These are phyloP conservation scores for Metridium senile DNA, from an alignment of 92 coral and sea anemone species.

Conservation along the genomic window DNA sequence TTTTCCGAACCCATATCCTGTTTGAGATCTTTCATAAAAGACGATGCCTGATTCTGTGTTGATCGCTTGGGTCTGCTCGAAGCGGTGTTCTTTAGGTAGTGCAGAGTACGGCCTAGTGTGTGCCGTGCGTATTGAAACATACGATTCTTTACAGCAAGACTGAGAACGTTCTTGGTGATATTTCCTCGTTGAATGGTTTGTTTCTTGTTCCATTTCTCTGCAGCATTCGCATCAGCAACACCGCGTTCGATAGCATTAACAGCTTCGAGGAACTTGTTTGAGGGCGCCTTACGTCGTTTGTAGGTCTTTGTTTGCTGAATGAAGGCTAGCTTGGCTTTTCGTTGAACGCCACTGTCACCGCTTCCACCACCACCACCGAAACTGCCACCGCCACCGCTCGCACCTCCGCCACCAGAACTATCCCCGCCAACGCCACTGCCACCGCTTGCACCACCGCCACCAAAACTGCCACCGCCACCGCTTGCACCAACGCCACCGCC, in stretches of 20 bases:
- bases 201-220: background rate
- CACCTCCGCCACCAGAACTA: no score
- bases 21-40: slow-evolving; percentile 64
- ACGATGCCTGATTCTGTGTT: slow-evolving; percentile 51
- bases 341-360: background rate
- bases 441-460: background rate
- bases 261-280: slow-evolving; percentile 78
- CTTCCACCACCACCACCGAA: no score
- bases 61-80: slow-evolving; percentile 36
- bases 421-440: background rate
- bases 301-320: slow-evolving; percentile 47
- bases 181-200: background rate
- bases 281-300: slow-evolving; percentile 63
- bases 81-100: slow-evolving; percentile 19
- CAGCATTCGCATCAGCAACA: slow-evolving; percentile 61
- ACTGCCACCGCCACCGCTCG: no score
- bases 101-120: slow-evolving; percentile 61
- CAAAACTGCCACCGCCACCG: background rate
- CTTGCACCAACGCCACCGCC: no score
- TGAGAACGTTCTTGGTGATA: slow-evolving; percentile 11
- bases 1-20: slow-evolving; percentile 50
- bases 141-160: slow-evolving; percentile 36
- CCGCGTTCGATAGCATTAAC: slow-evolving; percentile 83
- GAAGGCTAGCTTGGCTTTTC: slow-evolving; percentile 18
- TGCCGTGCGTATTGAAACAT: slow-evolving; percentile 55